Conservation (phyloP, 2,113 vertebrate genomes). For the Egretta garzetta region DNA sequence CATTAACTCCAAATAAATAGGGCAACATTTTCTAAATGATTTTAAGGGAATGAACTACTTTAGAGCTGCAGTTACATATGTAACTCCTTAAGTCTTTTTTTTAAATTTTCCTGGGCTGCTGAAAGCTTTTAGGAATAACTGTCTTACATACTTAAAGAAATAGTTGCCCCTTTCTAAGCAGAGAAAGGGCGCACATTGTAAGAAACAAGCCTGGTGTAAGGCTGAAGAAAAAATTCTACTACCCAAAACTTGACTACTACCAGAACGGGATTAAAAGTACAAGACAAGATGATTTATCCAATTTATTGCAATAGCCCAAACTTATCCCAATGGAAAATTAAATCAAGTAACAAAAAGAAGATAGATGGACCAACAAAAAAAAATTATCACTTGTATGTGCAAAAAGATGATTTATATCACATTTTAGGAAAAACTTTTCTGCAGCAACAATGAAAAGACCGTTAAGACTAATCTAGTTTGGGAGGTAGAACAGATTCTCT, state of each 20-base stretch:
- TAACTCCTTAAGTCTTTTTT: background rate
- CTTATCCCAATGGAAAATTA: background rate
- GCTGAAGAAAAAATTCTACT: background rate
- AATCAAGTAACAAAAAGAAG: background rate
- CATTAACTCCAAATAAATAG: background rate
- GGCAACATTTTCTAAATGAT: background rate
- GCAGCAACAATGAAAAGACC: background rate
- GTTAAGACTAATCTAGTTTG: background rate
- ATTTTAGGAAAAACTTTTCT: background rate
- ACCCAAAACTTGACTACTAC: background rate
- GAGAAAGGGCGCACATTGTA: background rate
- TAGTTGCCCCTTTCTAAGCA: background rate
- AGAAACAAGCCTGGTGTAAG: background rate
- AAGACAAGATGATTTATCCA: background rate
- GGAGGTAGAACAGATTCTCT: background rate
- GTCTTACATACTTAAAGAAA: background rate
- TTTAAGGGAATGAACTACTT: background rate
- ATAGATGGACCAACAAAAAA: background rate
- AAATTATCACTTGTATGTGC: background rate
- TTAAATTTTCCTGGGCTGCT: background rate
- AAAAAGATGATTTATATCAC: background rate
- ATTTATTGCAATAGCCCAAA: background rate
- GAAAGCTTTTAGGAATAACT: background rate
- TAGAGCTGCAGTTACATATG: background rate
- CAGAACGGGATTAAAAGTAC: background rate